Evolutionary conservation across 2,113 vertebrate species (phyloP), one percentile per base, ranked within the genome.

Genomic region (Aplodontia rufa): DNA sequence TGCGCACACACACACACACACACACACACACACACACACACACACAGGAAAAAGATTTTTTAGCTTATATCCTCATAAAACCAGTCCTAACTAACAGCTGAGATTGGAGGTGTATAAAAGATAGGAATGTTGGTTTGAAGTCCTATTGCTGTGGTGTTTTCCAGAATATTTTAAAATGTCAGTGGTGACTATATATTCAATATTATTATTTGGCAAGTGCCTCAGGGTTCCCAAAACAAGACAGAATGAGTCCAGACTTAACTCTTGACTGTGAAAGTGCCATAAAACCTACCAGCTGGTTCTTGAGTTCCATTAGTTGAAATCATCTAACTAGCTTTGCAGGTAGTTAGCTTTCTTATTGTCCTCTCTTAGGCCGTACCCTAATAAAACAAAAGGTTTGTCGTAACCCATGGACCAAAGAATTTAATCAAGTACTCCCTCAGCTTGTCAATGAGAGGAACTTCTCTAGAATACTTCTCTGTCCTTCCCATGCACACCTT

Each of bases 91-190:
- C 17, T 91, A 35, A 11, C 22, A 64, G 37, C 49, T 78, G 83
- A 81, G 22, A 74, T 45, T 49, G 16, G 42, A 22, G 37, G 10
- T 49, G 20, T 13, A 0, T 76, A 12, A 82, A 40, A 14, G 37
- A 13, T 30, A 76, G n/a, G 37, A 60, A 40, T 80, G 16, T 64
- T 83, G 28, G 26, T 71, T 86, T 90, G 71, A 95, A 87, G 55
- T 45, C 24, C 30, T 71, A 6, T 62, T 87, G n/a, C n/a, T 94
- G 81, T 85, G 30, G 8, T 74, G n/a, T 76, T 95, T 95, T 81
- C 35, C 11, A 81, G 40, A 95, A 93, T 90, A 82, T n/a, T 9
- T 81, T 94, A 78, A 90, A 88, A 85, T 91, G 20, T 47, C 49
- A 49, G 6, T 40, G n/a, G 6, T 85, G 68, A 71, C 74, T 84